Base-by-base conservation (phyloP, 2,888 invertebrate species). In the Agrotis exclamationis region DNA sequence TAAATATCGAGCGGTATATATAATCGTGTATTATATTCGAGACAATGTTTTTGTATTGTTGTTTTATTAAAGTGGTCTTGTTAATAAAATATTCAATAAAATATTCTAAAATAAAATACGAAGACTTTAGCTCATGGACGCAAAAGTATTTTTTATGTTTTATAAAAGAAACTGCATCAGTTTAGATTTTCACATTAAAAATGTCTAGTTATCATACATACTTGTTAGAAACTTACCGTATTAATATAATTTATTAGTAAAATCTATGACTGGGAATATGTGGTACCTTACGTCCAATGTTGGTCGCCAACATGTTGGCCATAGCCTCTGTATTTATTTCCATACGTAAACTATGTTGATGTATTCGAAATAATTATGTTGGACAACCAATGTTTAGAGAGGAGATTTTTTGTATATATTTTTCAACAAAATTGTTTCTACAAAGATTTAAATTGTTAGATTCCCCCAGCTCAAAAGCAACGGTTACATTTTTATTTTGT, bases 211-310 rank as follows among this genome's bases (percentile, higher is more conserved):
- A 65, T 51, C 79, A 56, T 20, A 22, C 69, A 54, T 68, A 64
- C 44, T 53, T 59, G 28, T 75, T 69, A 50, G 13, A 67, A 79
- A 24, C 22, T 66, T 57, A 68, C 62, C 47, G 83, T 82, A 80
- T 75, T 66, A 72, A 64, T 64, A n/a, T 82, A 80, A 82, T 83
- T 83, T 82, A 82, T 82, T 82, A 77, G 80, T 71, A 69, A 64
- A 82, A 66, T 74, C 72, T 2, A 70, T 77, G 67, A 2, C n/a
- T 80, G 71, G 22, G 24, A 45, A 60, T 54, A 50, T 4, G 39
- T 53, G 47, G 1, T 24, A 62, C 4, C 9, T 14, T 44, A 44
- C 5, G 69, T 20, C 64, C 33, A 74, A 69, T 51, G 20, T 70
- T 79, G 63, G 56, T 18, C 9, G 24, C 63, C 53, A 69, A 60